Evolutionary conservation across 2,888 invertebrate genomes (phyloP).

Genomic region (Syritta pipiens): DNA sequence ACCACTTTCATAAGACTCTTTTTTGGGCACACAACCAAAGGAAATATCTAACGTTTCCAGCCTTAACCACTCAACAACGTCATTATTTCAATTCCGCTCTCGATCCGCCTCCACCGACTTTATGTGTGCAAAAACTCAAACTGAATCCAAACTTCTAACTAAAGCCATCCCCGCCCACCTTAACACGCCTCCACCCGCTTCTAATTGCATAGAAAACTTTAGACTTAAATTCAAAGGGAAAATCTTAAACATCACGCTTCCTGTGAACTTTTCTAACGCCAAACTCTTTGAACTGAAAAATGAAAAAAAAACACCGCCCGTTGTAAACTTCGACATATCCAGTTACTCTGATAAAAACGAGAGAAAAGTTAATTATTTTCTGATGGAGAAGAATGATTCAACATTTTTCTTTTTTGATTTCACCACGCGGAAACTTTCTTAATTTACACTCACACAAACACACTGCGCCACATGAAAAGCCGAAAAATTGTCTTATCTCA

Average conservation of each 20-base stretch:
- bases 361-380: slow-evolving; percentile 62
- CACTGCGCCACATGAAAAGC: slow-evolving; percentile 4
- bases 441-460: slow-evolving; percentile 36
- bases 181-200: background rate
- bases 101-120: no score
- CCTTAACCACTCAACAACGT: no score
- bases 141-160: no score
- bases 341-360: slow-evolving; percentile 9
- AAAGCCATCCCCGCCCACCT: no score
- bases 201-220: slow-evolving; percentile 19
- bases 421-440: slow-evolving; percentile 41
- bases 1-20: no score
- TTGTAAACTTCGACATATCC: slow-evolving; percentile 3
- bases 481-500: slow-evolving; percentile 28
- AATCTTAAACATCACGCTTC: background rate
- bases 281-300: no score
- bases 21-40: no score
- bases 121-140: no score
- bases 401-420: background rate
- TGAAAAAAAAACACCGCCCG: background rate
- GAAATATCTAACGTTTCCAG: no score
- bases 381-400: slow-evolving; percentile 60
- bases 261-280: no score
- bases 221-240: background rate
- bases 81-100: no score